Base-by-base conservation (phyloP, 2,888 invertebrate species). In the Caenorhabditis angaria region DNA sequence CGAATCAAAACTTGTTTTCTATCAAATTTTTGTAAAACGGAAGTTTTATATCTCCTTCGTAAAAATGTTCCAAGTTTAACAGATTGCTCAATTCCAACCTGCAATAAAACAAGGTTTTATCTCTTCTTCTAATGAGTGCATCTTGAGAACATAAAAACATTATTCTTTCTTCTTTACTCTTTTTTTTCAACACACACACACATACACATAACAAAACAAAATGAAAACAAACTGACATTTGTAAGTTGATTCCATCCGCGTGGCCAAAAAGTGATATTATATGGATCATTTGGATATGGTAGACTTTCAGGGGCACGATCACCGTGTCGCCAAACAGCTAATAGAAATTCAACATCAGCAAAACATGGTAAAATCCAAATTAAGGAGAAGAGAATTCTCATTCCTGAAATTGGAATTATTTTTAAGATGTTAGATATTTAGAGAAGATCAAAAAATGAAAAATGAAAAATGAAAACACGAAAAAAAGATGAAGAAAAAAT, bases 311-410 rank as follows among this genome's bases (percentile, higher is more conserved):
- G 94, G 55, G 94, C 94, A 76, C 96, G 90, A 88, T 95, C 95
- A n/a, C 96, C 96, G 90, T 96, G 96, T 65, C 95, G 91, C 88
- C 90, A 95, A 50, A 94, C 87, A 93, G 81, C 81, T 51, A 81
- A 70, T 18, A 83, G 61, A 54, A 78, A 81, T 22, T 71, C 64
- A 6, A 83, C 64, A n/a, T 74, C 64, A 1, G 69, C 74, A n/a
- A 29, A 65, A 41, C 61, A 68, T 6, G 65, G 68, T 5, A 68
- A 35, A 6, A 72, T 29, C n/a, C 61, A 24, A 8, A 47, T 65
- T 5, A 41, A 14, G 22, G 47, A 59, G 35, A 47, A 61, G 22
- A 61, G 48, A 58, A 72, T 48, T 56, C 59, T 68, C 68, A 72
- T 72, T 67, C 64, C 64, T 56, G 41, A 61, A 64, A 35, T 50